Percentiles rank a stretch among this genome's conserved stretches.
These are phyloP conservation scores for Parazoanthus darwini DNA, from an alignment of 92 coral and sea anemone genomes.

Conservation along the genomic window DNA sequence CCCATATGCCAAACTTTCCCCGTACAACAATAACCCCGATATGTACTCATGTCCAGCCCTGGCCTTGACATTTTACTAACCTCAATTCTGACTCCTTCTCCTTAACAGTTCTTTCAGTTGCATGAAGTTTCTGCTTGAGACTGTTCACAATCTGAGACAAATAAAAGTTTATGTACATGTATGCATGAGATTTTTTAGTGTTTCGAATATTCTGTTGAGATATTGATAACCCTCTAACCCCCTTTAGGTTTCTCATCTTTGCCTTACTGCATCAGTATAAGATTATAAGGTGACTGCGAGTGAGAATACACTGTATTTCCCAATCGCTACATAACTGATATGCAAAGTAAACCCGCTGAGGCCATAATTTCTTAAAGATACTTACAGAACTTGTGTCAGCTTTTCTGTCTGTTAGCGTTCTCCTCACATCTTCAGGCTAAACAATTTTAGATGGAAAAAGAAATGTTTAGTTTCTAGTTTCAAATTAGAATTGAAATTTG, in stretches of 20 bases:
- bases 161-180: neutral
- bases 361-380: neutral
- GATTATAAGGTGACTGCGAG: too few species aligned
- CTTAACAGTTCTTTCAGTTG: conserved; percentile 88
- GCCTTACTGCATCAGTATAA: too few species aligned
- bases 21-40: too few species aligned
- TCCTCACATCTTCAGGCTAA: conserved; percentile 97
- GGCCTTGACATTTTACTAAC: conserved; percentile 30
- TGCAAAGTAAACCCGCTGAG: too few species aligned
- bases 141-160: conserved; percentile 86
- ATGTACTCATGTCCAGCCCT: too few species aligned
- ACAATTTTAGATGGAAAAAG: neutral
- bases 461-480: neutral
- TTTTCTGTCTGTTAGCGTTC: conserved; percentile 91
- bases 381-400: conserved; percentile 94
- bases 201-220: neutral
- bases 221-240: too few species aligned
- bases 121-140: conserved; percentile 92
- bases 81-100: conserved; percentile 94
- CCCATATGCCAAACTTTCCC: too few species aligned
- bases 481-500: neutral
- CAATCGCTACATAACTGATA: neutral
- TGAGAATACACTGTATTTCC: neutral
- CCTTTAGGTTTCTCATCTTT: too few species aligned
- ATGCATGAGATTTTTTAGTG: neutral